These are phyloP conservation scores for Forficula auricularia DNA, from an alignment of 1,140 invertebrate genomes.

Conservation along the genomic window DNA sequence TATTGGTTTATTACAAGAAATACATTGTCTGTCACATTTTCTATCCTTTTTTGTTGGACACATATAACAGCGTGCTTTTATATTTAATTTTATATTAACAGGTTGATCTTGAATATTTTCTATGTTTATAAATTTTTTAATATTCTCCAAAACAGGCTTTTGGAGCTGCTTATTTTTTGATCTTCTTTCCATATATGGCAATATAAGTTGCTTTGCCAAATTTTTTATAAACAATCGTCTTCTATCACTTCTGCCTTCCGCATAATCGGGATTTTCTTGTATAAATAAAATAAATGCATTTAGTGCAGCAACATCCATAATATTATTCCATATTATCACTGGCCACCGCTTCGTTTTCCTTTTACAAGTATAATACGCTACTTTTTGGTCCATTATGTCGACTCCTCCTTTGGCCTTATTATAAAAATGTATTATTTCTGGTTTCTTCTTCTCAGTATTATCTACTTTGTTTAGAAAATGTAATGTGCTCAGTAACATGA, in stretches of 20 bases:
- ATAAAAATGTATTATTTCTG: slow-evolving; percentile 23
- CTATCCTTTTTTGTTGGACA: too few species aligned
- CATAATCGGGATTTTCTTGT: not conserved
- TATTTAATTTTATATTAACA: too few species aligned
- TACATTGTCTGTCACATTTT: too few species aligned
- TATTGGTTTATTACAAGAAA: too few species aligned
- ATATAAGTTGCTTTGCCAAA: slow-evolving; percentile 1
- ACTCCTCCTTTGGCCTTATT: slow-evolving; percentile 29
- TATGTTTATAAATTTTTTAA: slow-evolving; percentile 2
- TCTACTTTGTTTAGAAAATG: slow-evolving; percentile 8
- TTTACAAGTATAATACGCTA: slow-evolving; percentile 2
- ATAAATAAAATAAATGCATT: slow-evolving; percentile 6
- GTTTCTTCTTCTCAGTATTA: slow-evolving; percentile 12
- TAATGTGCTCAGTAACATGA: slow-evolving; percentile 11
- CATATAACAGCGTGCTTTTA: too few species aligned
- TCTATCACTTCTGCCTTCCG: not conserved
- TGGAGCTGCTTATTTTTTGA: not conserved
- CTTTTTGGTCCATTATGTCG: slow-evolving; percentile 24
- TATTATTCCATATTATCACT: slow-evolving; percentile 2
- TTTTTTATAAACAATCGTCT: slow-evolving; percentile 3
- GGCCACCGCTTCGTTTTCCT: not conserved
- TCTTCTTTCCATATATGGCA: not conserved
- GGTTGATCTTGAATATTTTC: too few species aligned
- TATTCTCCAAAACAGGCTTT: not conserved
- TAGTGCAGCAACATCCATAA: not conserved